phyloP scores from a whole-genome alignment of 2,888 invertebrate species.

The Dolichopus griseipennis region DNA sequence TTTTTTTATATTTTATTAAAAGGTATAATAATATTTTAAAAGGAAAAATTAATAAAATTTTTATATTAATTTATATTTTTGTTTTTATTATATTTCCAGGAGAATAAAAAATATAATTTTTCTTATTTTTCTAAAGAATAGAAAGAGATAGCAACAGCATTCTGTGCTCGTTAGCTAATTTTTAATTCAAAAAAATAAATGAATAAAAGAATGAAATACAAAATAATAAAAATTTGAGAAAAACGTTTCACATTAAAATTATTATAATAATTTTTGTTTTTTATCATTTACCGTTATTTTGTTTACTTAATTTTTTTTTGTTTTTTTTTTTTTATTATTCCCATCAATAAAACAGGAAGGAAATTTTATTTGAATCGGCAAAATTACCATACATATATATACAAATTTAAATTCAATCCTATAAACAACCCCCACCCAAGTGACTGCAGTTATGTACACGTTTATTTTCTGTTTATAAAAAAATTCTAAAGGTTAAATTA shows the following conservation, averaged over 20 bases:
- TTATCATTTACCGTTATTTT: too few relatives aligned
- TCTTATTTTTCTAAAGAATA: too few relatives aligned
- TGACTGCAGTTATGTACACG: neutral
- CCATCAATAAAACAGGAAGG: too few relatives aligned
- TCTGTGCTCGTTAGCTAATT: neutral
- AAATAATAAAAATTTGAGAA: neutral
- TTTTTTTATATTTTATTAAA: neutral
- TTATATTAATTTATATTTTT: neutral
- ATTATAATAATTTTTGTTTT: neutral
- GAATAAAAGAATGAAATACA: neutral
- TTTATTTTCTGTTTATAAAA: too few relatives aligned
- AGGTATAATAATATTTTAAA: neutral
- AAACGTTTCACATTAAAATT: neutral
- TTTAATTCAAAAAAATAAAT: neutral
- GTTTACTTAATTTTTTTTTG: neutral
- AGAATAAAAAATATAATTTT: too few relatives aligned
- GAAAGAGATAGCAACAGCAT: too few relatives aligned
- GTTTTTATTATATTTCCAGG: neutral
- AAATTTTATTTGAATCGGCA: conserved; percentile 1
- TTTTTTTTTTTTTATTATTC: neutral
- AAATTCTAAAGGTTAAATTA: neutral
- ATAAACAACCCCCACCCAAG: too few relatives aligned
- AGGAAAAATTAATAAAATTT: neutral
- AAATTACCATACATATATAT: neutral
- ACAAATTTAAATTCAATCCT: too few relatives aligned